Evolutionary conservation across 1,140 invertebrate genomes (phyloP), one percentile per base, ranked within the genome.

Genomic region (Sitobion miscanthi): DNA sequence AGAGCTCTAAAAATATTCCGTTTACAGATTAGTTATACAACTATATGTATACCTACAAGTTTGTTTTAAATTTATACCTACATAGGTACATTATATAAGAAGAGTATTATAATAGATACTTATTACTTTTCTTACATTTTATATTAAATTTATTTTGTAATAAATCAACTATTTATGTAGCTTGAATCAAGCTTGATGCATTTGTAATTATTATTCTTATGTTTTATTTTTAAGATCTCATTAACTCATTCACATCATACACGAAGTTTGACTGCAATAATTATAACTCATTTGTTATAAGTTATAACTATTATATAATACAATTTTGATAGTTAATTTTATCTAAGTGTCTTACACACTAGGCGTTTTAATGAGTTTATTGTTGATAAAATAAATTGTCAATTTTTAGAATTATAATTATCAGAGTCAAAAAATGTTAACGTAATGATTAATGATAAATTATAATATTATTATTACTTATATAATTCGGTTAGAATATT

Each of bases 311-410:
- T 30, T 30, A 69, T 30, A 14, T 30, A 69, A n/a, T 77, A 62
- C 0, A 35, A 77, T 77, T n/a, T 1, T 77, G 14, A n/a, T 77
- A n/a, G 17, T 4, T n/a, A n/a, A 69, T 69, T 25, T 30, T 62
- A 69, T 0, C 14, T 54, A 52, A 52, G 14, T 52, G 49, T 2
- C 49, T 47, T 8, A 47, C 45, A 47, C 45, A 47, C 45, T 47
- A 47, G 49, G 49, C 2, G 49, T 52, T 52, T 17, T 25, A 77
- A 35, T 4, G 1, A n/a, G n/a, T 35, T n/a, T 77, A n/a, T 77
- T 77, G 11, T 77, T 77, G n/a, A n/a, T 77, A 77, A 77, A 77
- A 77, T 77, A 77, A 77, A 77, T 35, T 77, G n/a, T 77, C 62
- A n/a, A n/a, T 11, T 17, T 77, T n/a, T 30, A 77, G n/a, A n/a